A percentile compares a stretch with the other conserved stretches of the same genome.
These are phyloP conservation scores for Sitta europaea DNA, from an alignment of 2,113 vertebrate genomes.

Conservation along the genomic window DNA sequence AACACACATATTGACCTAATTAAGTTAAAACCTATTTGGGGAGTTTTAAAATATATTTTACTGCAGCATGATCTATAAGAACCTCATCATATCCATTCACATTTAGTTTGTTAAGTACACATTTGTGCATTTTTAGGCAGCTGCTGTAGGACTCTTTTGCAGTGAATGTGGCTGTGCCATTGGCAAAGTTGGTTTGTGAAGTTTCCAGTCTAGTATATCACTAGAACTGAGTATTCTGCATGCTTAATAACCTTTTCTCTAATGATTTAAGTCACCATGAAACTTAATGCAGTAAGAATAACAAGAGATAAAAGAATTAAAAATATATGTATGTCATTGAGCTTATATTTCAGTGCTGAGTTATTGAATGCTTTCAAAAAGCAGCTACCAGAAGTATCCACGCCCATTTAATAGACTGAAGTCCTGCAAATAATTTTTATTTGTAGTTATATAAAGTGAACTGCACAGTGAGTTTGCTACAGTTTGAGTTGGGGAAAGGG, in stretches of 20 bases:
- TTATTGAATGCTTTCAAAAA: conserved; percentile 22
- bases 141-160: background rate
- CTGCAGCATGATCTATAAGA: background rate
- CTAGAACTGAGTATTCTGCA: background rate
- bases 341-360: background rate
- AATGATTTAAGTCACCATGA: background rate
- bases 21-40: conserved; percentile 53
- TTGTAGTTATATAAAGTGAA: conserved; percentile 17
- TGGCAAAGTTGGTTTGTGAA: background rate
- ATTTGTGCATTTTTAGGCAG: conserved; percentile 33
- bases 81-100: conserved; percentile 12
- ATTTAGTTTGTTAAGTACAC: conserved; percentile 49
- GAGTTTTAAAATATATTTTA: conserved; percentile 55
- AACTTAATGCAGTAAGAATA: background rate
- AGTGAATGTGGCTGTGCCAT: background rate
- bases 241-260: background rate
- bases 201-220: conserved; percentile 23
- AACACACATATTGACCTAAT: conserved; percentile 30
- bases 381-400: background rate
- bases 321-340: background rate
- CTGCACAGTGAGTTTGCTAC: background rate
- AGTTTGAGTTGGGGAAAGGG: background rate
- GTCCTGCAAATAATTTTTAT: conserved; percentile 39
- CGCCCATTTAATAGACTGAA: background rate
- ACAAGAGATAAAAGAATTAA: background rate